A percentile compares a stretch with the other conserved stretches of the same genome.
Conservation (phyloP, 2,797 vertebrate genomes). For the Steatocranus sp. region DNA sequence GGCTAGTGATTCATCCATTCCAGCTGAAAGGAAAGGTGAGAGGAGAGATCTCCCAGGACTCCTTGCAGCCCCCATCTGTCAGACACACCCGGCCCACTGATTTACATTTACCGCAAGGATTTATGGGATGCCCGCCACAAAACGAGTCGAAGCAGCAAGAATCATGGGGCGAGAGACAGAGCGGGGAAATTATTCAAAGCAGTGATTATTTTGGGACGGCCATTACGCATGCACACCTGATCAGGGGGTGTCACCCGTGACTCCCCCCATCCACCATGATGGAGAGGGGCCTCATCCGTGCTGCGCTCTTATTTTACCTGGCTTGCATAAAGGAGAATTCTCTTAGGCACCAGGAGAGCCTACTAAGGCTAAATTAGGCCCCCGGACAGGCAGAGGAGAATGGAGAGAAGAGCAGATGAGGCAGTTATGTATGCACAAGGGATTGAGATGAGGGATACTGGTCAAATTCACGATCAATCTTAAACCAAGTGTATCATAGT, state of each 20-base stretch:
- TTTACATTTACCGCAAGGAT: conserved; percentile 92
- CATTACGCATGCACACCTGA: conserved; percentile 95
- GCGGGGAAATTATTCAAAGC: conserved; percentile 89
- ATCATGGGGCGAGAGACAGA: conserved; percentile 75
- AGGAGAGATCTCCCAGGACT: conserved; percentile 88
- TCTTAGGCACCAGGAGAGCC: conserved; percentile 74
- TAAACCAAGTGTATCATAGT: conserved; percentile 25
- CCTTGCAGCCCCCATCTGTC: conserved; percentile 84
- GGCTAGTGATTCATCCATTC: conserved; percentile 84
- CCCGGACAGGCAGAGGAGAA: conserved; percentile 69
- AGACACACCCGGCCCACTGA: conserved; percentile 83
- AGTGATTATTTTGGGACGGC: conserved; percentile 90
- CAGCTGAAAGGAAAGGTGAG: conserved; percentile 90
- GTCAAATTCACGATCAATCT: conserved; percentile 73
- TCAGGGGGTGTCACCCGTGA: conserved; percentile 87
- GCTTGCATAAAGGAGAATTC: conserved; percentile 84
- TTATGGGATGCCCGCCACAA: conserved; percentile 88
- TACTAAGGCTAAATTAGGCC: conserved; percentile 77
- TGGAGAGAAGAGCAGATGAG: conserved; percentile 69
- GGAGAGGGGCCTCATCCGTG: conserved; percentile 75
- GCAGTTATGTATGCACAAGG: conserved; percentile 72
- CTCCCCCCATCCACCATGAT: conserved; percentile 82
- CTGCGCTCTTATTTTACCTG: conserved; percentile 80
- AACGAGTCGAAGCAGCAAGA: conserved; percentile 96
- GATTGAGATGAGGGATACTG: conserved; percentile 71